Evolutionary conservation across 1,140 invertebrate species (phyloP).

Genomic region (Drosophila rufa): DNA sequence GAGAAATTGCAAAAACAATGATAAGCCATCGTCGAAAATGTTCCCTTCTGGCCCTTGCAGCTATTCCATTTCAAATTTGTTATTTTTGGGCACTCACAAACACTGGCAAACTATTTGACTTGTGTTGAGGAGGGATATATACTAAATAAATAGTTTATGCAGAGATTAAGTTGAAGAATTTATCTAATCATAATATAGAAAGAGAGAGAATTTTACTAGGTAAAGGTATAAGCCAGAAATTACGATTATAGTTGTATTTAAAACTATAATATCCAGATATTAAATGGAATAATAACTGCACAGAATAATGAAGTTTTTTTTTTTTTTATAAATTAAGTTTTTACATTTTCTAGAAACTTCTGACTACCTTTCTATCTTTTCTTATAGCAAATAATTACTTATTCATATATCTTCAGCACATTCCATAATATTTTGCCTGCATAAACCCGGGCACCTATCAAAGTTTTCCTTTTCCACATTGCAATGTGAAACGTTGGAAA

Average conservation of each 20-base stretch:
- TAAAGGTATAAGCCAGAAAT: neutral
- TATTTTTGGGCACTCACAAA: conserved; percentile 11
- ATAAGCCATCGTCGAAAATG: conserved; percentile 5
- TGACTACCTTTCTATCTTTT: neutral
- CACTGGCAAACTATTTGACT: conserved; percentile 5
- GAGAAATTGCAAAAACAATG: conserved; percentile 23
- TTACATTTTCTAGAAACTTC: too few relatives aligned
- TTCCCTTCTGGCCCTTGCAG: neutral
- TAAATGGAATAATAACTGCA: too few relatives aligned
- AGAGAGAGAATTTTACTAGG: neutral
- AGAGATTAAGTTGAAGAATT: neutral
- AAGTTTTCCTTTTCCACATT: conserved; percentile 13
- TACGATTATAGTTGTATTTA: neutral
- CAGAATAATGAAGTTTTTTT: too few relatives aligned
- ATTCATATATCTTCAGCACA: neutral
- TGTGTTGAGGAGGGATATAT: neutral
- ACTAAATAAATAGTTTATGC: neutral
- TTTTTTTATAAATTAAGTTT: neutral
- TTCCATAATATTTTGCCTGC: conserved; percentile 4
- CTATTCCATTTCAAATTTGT: conserved; percentile 15
- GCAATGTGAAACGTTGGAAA: conserved; percentile 6
- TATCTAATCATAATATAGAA: too few relatives aligned
- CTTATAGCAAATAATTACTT: neutral
- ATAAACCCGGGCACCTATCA: conserved; percentile 13
- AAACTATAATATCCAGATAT: neutral